Percentiles rank a stretch among this genome's conserved stretches.
phyloP scores from a whole-genome alignment of 2,888 invertebrate genomes.

The Polyommatus icarus region DNA sequence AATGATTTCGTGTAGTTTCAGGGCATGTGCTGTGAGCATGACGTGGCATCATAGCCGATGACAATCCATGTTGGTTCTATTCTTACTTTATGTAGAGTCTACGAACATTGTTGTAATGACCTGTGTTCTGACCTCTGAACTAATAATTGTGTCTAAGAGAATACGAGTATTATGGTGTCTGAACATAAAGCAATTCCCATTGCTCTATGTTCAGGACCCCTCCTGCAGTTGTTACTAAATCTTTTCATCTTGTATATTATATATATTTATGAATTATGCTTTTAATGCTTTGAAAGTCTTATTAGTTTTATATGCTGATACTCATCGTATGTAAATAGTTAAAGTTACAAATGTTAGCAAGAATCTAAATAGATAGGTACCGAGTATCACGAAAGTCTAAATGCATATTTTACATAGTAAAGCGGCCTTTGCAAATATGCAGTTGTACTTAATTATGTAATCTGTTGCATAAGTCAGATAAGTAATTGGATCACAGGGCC shows the following conservation, averaged over 20 bases:
- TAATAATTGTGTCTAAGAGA: no score
- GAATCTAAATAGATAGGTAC: neutral
- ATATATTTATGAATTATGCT: no score
- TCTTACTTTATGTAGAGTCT: no score
- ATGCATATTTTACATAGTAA: neutral
- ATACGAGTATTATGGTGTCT: neutral
- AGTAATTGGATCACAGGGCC: neutral
- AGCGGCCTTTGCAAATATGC: slow-evolving; percentile 14
- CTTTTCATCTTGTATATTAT: neutral
- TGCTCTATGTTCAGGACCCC: neutral
- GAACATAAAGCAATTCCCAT: neutral
- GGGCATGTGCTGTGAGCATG: neutral
- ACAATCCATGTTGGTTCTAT: no score
- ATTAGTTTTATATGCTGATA: neutral
- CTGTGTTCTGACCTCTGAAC: no score
- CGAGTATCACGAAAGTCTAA: neutral
- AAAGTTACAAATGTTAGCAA: neutral
- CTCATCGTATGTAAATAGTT: neutral
- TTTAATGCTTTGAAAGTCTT: no score
- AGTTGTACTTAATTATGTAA: neutral
- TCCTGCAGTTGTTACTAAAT: neutral
- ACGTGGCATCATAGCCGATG: no score
- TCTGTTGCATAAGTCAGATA: neutral
- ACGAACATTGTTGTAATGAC: no score
- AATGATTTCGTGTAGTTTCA: neutral